phyloP scores from a whole-genome alignment of 2,888 invertebrate species.

The Calameuta filiformis region DNA sequence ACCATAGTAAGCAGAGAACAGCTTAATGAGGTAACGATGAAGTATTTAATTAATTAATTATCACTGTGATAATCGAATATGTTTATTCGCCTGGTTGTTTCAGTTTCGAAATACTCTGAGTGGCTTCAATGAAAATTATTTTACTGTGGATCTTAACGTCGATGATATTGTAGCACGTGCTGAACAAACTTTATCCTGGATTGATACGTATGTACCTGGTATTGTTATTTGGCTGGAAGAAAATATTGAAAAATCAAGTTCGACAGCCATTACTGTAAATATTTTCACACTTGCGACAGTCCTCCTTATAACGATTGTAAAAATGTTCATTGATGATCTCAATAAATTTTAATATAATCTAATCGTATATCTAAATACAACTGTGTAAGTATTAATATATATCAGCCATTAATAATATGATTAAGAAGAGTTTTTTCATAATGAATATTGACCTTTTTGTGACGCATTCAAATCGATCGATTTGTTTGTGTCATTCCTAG shows the following conservation, averaged over 20 bases:
- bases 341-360: background rate
- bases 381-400: background rate
- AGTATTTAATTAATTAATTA: background rate
- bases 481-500: background rate
- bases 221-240: background rate
- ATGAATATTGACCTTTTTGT: background rate
- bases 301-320: background rate
- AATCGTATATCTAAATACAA: background rate
- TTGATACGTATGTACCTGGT: conserved; percentile 23
- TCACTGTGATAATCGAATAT: background rate
- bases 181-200: conserved; percentile 39
- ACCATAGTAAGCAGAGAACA: background rate
- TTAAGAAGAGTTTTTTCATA: background rate
- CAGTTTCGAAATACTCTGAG: background rate
- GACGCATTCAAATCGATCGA: background rate
- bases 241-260: background rate
- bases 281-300: background rate
- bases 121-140: background rate
- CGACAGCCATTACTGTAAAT: background rate
- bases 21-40: background rate
- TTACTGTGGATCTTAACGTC: background rate
- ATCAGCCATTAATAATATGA: background rate
- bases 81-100: background rate
- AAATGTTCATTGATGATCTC: background rate
- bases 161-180: conserved; percentile 12